Base-by-base conservation (phyloP, 2,888 invertebrate genomes). In the Villa cingulata region DNA sequence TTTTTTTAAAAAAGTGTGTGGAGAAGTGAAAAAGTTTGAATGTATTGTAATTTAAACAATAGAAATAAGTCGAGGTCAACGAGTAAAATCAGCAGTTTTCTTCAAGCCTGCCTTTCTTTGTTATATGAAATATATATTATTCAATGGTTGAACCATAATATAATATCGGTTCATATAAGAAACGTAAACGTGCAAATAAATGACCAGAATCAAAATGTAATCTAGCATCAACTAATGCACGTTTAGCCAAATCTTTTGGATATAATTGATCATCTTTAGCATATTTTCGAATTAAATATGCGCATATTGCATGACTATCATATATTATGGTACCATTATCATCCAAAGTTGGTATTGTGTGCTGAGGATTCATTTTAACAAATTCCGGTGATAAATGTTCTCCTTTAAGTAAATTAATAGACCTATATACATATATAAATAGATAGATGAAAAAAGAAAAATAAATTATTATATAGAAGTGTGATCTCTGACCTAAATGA, bases 351-450 rank as follows among this genome's bases (percentile, higher is more conserved):
- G 66, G 66, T 40, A 66, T 62, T 1, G 68, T 66, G 54, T 76
- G 75, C 20, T 77, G 69, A 0, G 78, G 77, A 57, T 81, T 82
- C 42, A 82, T 63, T 55, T 64, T 67, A 0, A 66, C 54, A 52
- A 62, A 67, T 48, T 70, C 66, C 1, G 62, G 54, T 0, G 59
- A 62, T 37, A 56, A 48, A 41, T 65, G 59, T 36, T 69, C 68
- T 3, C 60, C 59, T 2, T 56, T 60, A n/a, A 58, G 55, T 1
- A 70, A 41, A 46, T 68, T 64, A 4, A 70, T 54, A 3, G 51
- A 36, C 43, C 68, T 27, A 10, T 1, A n/a, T n/a, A n/a, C n/a
- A n/a, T n/a, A n/a, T n/a, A n/a, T n/a, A n/a, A n/a, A n/a, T n/a
- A n/a, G n/a, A n/a, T n/a, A n/a, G n/a, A n/a, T n/a, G n/a, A n/a